phyloP scores from a whole-genome alignment of 2,888 invertebrate species.

The Orthonychiurus folsomi region DNA sequence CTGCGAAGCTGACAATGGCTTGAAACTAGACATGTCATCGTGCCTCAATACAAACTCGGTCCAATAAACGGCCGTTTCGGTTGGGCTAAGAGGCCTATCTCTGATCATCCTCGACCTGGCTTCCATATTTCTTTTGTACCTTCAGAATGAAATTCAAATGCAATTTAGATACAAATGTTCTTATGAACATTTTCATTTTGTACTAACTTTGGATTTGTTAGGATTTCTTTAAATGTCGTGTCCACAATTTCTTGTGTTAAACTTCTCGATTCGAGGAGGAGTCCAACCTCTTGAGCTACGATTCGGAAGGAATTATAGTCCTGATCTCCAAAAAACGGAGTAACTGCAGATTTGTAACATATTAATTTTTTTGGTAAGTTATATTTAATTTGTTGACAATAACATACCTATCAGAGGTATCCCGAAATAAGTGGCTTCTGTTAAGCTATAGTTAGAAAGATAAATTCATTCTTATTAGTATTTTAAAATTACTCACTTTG shows the following conservation, averaged over 20 bases:
- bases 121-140: slow-evolving; percentile 34
- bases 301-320: slow-evolving; percentile 36
- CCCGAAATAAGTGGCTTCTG: slow-evolving; percentile 34
- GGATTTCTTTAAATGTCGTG: slow-evolving; percentile 21
- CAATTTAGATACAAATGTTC: not conserved
- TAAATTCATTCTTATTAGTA: too few species aligned
- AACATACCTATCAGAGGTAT: slow-evolving; percentile 25
- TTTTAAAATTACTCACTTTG: too few species aligned
- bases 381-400: too few species aligned
- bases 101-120: slow-evolving; percentile 26
- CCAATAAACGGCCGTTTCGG: slow-evolving; percentile 35
- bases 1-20: not conserved
- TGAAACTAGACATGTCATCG: slow-evolving; percentile 29
- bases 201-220: slow-evolving; percentile 25
- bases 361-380: too few species aligned
- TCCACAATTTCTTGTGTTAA: slow-evolving; percentile 25
- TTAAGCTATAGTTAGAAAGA: too few species aligned
- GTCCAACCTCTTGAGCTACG: slow-evolving; percentile 33
- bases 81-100: slow-evolving; percentile 29
- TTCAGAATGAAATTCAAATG: slow-evolving; percentile 4
- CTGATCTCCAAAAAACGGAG: slow-evolving; percentile 38
- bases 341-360: too few species aligned
- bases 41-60: slow-evolving; percentile 37
- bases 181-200: not conserved
- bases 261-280: slow-evolving; percentile 31